Conservation (phyloP, 92 coral and sea anemone genomes). For the Actinernus sp. region DNA sequence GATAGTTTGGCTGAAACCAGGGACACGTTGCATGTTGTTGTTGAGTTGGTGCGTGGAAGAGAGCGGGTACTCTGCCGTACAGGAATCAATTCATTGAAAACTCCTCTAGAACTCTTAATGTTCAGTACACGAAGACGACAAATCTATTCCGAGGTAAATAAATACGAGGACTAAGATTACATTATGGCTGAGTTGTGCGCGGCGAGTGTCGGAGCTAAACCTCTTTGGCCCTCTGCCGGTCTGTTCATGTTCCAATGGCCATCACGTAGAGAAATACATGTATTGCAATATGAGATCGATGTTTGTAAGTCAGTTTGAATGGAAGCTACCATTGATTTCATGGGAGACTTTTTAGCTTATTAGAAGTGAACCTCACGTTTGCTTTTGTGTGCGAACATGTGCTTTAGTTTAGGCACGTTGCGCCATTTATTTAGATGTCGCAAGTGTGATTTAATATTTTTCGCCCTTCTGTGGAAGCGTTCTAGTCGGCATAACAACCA, state of each 20-base stretch:
- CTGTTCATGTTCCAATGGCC: constrained; percentile 32
- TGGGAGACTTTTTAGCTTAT: constrained; percentile 10
- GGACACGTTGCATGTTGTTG: constrained; percentile 74
- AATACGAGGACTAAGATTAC: neutral
- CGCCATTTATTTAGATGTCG: constrained; percentile 36
- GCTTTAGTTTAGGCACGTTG: constrained; percentile 47
- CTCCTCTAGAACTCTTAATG: constrained; percentile 7
- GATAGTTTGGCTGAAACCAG: constrained; percentile 11
- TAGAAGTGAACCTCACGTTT: constrained; percentile 2
- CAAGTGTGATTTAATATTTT: constrained; percentile 46
- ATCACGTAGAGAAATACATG: constrained; percentile 2
- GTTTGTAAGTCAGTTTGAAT: constrained; percentile 1
- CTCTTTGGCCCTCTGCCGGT: neutral
- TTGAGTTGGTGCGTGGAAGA: constrained; percentile 23
- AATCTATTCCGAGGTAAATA: neutral
- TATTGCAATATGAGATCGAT: constrained; percentile 11
- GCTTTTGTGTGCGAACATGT: constrained; percentile 29
- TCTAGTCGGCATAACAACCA: constrained; percentile 62
- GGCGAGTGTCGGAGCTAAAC: neutral
- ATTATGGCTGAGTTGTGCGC: constrained; percentile 1
- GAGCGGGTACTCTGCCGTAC: constrained; percentile 34
- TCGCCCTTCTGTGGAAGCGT: constrained; percentile 21
- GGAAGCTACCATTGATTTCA: constrained; percentile 15
- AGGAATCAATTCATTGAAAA: constrained; percentile 15
- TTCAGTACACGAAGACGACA: neutral